Percentiles rank a stretch among this genome's conserved stretches.
Conservation (phyloP, 2,113 vertebrate species). For the Nothobranchius furzeri region DNA sequence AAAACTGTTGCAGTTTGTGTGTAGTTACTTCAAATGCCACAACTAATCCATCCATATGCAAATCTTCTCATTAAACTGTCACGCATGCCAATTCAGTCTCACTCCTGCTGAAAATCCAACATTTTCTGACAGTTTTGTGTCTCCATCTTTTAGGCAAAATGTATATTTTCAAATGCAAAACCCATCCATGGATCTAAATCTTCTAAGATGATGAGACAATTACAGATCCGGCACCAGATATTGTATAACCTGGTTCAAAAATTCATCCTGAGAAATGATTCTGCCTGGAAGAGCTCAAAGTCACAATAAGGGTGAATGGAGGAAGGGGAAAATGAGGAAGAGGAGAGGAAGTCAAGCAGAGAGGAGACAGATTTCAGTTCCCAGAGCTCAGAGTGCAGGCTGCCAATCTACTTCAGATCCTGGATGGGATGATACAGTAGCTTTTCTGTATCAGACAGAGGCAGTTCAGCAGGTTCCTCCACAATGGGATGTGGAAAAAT, state of each 20-base stretch:
- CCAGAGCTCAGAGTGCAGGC: conserved; percentile 20
- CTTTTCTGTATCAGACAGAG: conserved; percentile 27
- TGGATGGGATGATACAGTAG: conserved; percentile 20
- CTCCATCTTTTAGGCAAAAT: conserved; percentile 36
- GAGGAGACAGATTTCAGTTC: conserved; percentile 45
- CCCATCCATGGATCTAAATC: conserved; percentile 57
- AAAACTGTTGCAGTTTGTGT: no score
- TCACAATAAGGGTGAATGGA: neutral
- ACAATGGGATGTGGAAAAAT: conserved; percentile 16
- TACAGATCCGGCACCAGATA: conserved; percentile 50
- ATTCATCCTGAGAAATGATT: conserved; percentile 52
- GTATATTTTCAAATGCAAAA: conserved; percentile 64
- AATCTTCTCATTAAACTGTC: no score
- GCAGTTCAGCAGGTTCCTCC: conserved; percentile 19
- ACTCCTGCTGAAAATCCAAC: no score
- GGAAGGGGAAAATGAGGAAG: conserved; percentile 23
- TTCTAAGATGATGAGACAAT: conserved; percentile 5
- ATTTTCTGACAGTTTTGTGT: no score
- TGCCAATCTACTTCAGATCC: conserved; percentile 38
- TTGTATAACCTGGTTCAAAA: conserved; percentile 35
- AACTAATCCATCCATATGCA: no score
- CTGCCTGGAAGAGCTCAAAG: conserved; percentile 39
- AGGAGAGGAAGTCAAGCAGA: conserved; percentile 53
- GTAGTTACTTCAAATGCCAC: no score
- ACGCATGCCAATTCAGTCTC: no score